Evolutionary conservation across 2,113 vertebrate genomes (phyloP).

Genomic region (Lanius ludovicianus): DNA sequence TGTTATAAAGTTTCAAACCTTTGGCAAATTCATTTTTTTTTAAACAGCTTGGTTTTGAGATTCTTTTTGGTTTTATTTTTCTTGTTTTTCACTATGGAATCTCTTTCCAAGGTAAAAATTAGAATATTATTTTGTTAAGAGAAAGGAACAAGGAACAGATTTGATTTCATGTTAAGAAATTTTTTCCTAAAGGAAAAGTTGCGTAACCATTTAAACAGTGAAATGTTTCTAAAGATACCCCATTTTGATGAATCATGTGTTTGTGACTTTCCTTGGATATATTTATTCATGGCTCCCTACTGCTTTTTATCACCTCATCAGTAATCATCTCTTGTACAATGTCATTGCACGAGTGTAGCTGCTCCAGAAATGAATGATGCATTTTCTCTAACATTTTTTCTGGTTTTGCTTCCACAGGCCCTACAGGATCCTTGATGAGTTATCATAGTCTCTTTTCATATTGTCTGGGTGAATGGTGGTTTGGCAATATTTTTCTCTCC

Average conservation of each 20-base stretch:
- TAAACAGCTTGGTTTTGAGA: neutral
- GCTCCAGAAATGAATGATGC: neutral
- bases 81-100: neutral
- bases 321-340: neutral
- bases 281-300: neutral
- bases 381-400: neutral
- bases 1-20: neutral
- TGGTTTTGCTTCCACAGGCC: neutral
- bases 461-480: neutral
- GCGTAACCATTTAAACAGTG: neutral
- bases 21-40: neutral
- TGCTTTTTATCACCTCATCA: conserved; percentile 29
- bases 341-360: neutral
- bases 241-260: conserved; percentile 9
- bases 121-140: neutral
- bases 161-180: neutral
- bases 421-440: neutral
- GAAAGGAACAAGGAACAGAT: neutral
- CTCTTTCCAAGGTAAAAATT: neutral
- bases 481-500: neutral
- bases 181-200: neutral
- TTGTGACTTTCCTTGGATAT: conserved; percentile 1
- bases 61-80: neutral
- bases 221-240: neutral
- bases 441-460: neutral